phyloP scores from a whole-genome alignment of 2,888 invertebrate genomes.

The Glaucopsyche alexis region DNA sequence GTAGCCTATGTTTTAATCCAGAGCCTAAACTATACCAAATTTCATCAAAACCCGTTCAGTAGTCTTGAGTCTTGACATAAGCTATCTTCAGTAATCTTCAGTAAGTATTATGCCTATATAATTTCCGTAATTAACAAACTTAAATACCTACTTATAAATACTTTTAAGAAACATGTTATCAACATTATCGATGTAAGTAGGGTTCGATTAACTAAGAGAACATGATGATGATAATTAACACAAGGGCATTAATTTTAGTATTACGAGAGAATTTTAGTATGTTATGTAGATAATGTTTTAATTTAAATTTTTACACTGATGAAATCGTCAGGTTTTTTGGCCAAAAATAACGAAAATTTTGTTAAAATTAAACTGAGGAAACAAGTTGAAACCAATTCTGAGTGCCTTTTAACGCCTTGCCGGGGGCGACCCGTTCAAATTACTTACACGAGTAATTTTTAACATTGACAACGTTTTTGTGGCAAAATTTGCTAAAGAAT shows the following conservation, averaged over 20 bases:
- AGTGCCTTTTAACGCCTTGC: not conserved
- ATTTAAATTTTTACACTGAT: not conserved
- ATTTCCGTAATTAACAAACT: no score
- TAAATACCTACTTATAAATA: no score
- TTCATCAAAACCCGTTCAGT: no score
- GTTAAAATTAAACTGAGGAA: not conserved
- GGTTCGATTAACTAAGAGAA: no score
- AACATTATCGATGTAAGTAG: no score
- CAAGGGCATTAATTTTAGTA: not conserved
- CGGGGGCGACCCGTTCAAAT: not conserved
- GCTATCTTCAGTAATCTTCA: no score
- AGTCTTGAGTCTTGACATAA: no score
- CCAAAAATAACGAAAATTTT: not conserved
- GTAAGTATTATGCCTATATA: no score
- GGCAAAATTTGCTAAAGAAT: not conserved
- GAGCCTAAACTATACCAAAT: no score
- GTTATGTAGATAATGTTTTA: not conserved
- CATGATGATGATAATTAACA: not conserved
- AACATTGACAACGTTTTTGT: not conserved
- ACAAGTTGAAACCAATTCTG: slow-evolving; percentile 6
- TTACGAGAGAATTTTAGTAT: not conserved
- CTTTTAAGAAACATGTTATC: no score
- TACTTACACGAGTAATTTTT: not conserved
- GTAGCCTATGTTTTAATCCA: no score
- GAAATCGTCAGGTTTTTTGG: not conserved